Evolutionary conservation across 2,113 vertebrate genomes (phyloP), one percentile per base, ranked within the genome.

Genomic region (Bubalus kerabau): DNA sequence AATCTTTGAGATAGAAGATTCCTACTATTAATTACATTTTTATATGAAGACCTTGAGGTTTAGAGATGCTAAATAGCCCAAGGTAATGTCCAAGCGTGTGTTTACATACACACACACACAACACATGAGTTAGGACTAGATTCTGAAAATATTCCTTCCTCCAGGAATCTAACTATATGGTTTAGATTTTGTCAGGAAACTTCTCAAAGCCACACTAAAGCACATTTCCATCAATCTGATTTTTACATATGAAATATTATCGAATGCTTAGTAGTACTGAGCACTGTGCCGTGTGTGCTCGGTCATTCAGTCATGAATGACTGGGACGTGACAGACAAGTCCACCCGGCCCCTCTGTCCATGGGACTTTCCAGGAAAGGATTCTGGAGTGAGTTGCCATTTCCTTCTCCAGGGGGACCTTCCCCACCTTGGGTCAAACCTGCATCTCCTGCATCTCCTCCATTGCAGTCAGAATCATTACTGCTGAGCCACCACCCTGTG

Each of bases 271-370:
- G 19, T 23, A 54, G 24, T 32, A 36, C 82, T 57, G 48, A 32
- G 84, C 24, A 13, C 36, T 40, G 11, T 36, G 17, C 67, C 36
- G 1, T 40, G 5, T 6, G 0, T 74, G 11, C n/a, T 36, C 64
- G 36, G 64, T 40, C 10, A 0, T 17, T 71, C 64, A 36, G 32
- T 74, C 10, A 0, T 74, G 71, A 43, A 11, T 1, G 1, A 74
- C 71, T 43, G 71, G 11, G 23, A 43, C 1, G 0, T 21, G 21
- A 43, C 16, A 13, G 23, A 2, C 21, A 7, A 74, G 21, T 10
- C 71, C 21, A 13, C 36, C 71, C 3, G 1, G 21, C 36, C 32
- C 6, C 71, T 74, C 36, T 43, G 11, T 24, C 71, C 21, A 7
- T 24, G 36, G 36, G n/a, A 74, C 16, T 74, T 40, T 40, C 5